These are phyloP conservation scores for Camponotus floridanus DNA, from an alignment of 1,140 invertebrate genomes.

Conservation along the genomic window DNA sequence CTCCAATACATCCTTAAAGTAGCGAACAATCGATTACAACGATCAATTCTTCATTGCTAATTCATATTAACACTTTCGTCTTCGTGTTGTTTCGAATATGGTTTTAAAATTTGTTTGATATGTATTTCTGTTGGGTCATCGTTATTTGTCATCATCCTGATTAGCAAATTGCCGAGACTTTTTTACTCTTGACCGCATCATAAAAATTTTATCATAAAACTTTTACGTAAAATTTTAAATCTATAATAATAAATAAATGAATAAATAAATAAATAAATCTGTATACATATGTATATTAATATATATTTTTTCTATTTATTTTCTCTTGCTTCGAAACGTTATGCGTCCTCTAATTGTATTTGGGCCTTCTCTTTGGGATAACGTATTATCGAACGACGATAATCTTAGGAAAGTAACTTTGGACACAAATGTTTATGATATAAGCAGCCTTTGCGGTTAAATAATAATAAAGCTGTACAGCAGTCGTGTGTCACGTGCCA, in stretches of 20 bases:
- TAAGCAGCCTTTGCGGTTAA: constrained; percentile 17
- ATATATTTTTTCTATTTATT: too few species aligned
- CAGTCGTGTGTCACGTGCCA: constrained; percentile 34
- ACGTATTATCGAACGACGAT: constrained; percentile 29
- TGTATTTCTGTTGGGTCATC: background rate
- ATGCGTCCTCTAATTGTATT: background rate
- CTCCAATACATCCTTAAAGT: too few species aligned
- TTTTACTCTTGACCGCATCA: background rate
- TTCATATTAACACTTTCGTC: background rate
- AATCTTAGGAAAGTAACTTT: constrained; percentile 42
- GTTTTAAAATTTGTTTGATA: background rate
- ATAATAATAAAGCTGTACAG: constrained; percentile 37
- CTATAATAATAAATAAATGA: too few species aligned
- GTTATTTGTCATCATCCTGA: background rate
- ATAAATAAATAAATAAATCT: too few species aligned
- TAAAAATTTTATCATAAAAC: background rate
- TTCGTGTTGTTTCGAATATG: background rate
- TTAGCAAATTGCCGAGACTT: background rate
- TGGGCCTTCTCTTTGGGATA: background rate
- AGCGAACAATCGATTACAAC: background rate
- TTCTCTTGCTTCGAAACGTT: background rate
- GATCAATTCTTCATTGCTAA: constrained; percentile 48
- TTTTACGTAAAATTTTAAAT: background rate
- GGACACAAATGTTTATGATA: constrained; percentile 3
- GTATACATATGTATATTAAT: too few species aligned